A percentile compares a stretch with the other conserved stretches of the same genome.
Evolutionary conservation across 2,113 vertebrate genomes (phyloP).

Genomic region (Pongo abelii): DNA sequence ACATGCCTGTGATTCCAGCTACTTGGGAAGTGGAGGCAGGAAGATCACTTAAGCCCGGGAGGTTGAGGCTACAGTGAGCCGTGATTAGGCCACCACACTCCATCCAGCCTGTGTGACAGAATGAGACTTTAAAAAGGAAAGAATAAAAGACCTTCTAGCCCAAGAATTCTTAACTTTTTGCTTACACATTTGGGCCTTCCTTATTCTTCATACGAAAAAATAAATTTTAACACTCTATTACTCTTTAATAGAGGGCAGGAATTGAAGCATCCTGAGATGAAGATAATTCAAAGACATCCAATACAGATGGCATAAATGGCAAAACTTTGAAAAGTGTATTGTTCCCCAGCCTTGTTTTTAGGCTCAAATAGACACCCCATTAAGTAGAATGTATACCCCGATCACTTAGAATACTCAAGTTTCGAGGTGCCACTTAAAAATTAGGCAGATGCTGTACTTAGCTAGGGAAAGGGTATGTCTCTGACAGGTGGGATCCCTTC

Average conservation of each 20-base stretch:
- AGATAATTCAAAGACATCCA: background rate
- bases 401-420: background rate
- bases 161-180: background rate
- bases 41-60: no score
- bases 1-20: no score
- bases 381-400: no score
- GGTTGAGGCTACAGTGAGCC: no score
- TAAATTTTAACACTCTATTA: background rate
- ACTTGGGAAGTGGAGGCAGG: no score
- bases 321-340: background rate
- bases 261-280: background rate
- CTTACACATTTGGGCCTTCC: background rate
- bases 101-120: no score
- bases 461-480: background rate
- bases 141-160: background rate
- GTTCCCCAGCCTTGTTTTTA: no score
- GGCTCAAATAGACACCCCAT: no score
- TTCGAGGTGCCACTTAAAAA: background rate
- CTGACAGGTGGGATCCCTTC: background rate
- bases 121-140: no score
- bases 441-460: background rate
- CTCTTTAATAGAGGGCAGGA: background rate
- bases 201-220: background rate
- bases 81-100: no score
- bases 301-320: background rate